Percentiles rank a stretch among this genome's conserved stretches.
These are phyloP conservation scores for Deilephila elpenor DNA, from an alignment of 2,888 invertebrate species.

Conservation along the genomic window DNA sequence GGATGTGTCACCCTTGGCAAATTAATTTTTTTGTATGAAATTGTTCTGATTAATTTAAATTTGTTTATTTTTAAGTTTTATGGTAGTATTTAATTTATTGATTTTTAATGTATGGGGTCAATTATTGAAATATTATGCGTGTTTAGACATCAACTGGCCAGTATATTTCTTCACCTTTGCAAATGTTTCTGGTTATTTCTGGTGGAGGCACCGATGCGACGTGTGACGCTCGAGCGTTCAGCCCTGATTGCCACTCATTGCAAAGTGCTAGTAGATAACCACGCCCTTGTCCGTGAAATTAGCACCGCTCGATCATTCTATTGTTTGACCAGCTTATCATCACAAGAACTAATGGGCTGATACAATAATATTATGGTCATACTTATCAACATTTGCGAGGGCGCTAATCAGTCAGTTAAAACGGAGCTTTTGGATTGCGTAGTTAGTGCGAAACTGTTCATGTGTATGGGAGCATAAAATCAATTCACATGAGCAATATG, in stretches of 20 bases:
- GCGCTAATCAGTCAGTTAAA: constrained; percentile 45
- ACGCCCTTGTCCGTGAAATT: constrained; percentile 68
- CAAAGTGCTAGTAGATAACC: constrained; percentile 22
- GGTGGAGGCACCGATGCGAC: background rate
- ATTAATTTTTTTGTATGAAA: too few species aligned
- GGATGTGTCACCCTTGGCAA: too few species aligned
- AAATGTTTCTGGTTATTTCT: background rate
- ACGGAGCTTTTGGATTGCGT: constrained; percentile 31
- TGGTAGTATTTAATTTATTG: too few species aligned
- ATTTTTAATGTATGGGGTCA: too few species aligned
- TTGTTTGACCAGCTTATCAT: constrained; percentile 68
- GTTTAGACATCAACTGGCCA: too few species aligned
- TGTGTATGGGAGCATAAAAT: background rate
- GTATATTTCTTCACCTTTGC: background rate
- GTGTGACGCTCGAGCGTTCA: background rate
- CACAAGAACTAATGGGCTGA: constrained; percentile 65
- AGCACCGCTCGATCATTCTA: constrained; percentile 61
- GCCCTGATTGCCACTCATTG: constrained; percentile 26
- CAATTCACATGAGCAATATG: constrained; percentile 41
- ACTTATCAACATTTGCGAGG: constrained; percentile 57
- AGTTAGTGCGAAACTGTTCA: constrained; percentile 3
- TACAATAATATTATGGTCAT: constrained; percentile 62
- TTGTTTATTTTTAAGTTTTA: too few species aligned
- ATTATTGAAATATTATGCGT: too few species aligned
- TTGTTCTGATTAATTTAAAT: too few species aligned